Conservation (phyloP, 2,888 invertebrate genomes). For the Lissocephala sabroskyi region DNA sequence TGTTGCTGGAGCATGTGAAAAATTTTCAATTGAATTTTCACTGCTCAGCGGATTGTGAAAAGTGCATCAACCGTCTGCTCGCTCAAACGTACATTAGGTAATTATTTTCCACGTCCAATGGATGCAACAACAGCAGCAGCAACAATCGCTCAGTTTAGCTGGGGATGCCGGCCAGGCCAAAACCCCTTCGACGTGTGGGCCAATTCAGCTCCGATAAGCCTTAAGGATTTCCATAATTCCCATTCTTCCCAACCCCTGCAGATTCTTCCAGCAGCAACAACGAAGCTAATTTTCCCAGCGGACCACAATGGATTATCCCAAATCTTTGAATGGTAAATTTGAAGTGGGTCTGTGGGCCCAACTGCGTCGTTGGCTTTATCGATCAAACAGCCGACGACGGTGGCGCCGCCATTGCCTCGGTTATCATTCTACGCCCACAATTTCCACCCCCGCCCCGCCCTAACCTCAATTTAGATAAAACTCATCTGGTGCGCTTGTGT, state of each 20-base stretch:
- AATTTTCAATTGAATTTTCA: slow-evolving; percentile 42
- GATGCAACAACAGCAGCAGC: slow-evolving; percentile 5
- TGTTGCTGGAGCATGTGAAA: too few species aligned
- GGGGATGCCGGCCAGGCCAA: too few species aligned
- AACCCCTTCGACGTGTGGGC: too few species aligned
- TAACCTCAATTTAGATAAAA: too few species aligned
- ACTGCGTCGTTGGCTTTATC: slow-evolving; percentile 31
- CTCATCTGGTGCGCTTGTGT: too few species aligned
- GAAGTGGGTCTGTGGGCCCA: neutral
- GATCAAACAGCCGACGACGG: slow-evolving; percentile 60
- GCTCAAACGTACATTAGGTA: slow-evolving; percentile 56
- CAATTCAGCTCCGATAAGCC: too few species aligned
- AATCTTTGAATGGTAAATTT: slow-evolving; percentile 60
- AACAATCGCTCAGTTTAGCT: neutral
- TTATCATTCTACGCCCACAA: too few species aligned
- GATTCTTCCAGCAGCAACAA: too few species aligned
- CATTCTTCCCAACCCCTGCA: too few species aligned
- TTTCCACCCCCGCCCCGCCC: too few species aligned
- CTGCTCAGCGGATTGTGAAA: slow-evolving; percentile 67
- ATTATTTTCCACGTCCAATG: slow-evolving; percentile 21
- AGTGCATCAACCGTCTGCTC: slow-evolving; percentile 68
- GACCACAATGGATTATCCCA: slow-evolving; percentile 62
- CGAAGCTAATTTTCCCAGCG: slow-evolving; percentile 7
- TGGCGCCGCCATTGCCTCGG: too few species aligned
- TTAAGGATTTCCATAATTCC: too few species aligned